Percentiles rank a stretch among this genome's conserved stretches.
Evolutionary conservation across 2,888 invertebrate genomes (phyloP).

Genomic region (Limnephilus auricula): DNA sequence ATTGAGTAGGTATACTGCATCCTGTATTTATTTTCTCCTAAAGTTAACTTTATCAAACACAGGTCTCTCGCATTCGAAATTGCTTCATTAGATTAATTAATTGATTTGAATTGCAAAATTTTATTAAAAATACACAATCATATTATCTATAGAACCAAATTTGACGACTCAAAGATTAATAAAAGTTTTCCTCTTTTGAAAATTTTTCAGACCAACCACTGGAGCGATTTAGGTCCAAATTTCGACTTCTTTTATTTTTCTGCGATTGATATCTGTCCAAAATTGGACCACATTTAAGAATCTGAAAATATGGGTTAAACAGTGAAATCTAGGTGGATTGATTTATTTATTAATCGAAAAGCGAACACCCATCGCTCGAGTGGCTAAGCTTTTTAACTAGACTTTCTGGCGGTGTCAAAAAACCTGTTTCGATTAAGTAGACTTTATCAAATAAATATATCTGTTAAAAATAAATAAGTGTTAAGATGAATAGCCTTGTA

Average conservation of each 20-base stretch:
- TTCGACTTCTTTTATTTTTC: too few species aligned
- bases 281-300: too few species aligned
- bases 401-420: background rate
- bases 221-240: too few species aligned
- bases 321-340: too few species aligned
- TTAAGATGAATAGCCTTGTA: constrained; percentile 60
- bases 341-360: too few species aligned
- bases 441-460: constrained; percentile 42
- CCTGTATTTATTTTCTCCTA: constrained; percentile 59
- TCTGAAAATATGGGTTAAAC: too few species aligned
- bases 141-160: background rate
- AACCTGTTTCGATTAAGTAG: constrained; percentile 31
- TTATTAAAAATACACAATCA: background rate
- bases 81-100: background rate
- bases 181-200: too few species aligned
- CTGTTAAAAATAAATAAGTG: constrained; percentile 63
- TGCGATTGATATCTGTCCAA: too few species aligned
- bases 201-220: too few species aligned
- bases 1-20: constrained; percentile 65
- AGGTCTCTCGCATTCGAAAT: background rate
- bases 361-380: too few species aligned
- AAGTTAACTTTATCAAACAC: constrained; percentile 19
- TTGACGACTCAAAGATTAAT: background rate
- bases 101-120: background rate
- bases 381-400: too few species aligned